phyloP scores from a whole-genome alignment of 2,888 invertebrate genomes.

The Carcina quercana region DNA sequence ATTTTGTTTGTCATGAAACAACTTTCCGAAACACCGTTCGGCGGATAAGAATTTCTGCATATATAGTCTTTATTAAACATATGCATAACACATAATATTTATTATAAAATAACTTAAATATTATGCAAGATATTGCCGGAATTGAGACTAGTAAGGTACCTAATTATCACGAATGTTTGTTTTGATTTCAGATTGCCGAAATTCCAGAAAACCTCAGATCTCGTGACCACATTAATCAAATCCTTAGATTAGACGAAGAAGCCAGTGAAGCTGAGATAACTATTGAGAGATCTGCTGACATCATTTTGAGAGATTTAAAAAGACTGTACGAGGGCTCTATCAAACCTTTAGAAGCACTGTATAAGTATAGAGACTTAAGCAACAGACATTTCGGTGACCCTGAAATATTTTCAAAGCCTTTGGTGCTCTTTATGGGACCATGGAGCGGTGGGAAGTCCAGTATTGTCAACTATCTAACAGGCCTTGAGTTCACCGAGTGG shows the following conservation, averaged over 20 bases:
- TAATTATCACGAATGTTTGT: too few relatives aligned
- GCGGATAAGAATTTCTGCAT: too few relatives aligned
- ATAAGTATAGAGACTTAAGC: constrained; percentile 93
- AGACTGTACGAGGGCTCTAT: constrained; percentile 89
- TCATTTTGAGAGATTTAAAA: constrained; percentile 88
- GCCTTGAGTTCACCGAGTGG: constrained; percentile 88
- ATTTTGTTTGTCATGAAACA: too few relatives aligned
- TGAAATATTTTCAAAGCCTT: constrained; percentile 95
- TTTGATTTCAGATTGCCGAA: constrained; percentile 77
- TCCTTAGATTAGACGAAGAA: constrained; percentile 86
- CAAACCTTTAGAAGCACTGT: constrained; percentile 91
- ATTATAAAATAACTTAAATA: background rate
- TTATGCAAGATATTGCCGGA: too few relatives aligned
- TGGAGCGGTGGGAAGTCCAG: constrained; percentile 98
- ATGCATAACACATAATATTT: too few relatives aligned
- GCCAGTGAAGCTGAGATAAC: constrained; percentile 81
- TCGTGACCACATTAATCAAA: constrained; percentile 85
- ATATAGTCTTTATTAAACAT: too few relatives aligned
- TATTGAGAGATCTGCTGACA: constrained; percentile 82
- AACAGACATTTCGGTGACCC: constrained; percentile 95
- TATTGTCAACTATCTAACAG: constrained; percentile 93
- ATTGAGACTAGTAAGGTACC: too few relatives aligned
- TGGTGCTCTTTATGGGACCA: constrained; percentile 95
- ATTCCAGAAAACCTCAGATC: constrained; percentile 86
- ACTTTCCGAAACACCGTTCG: too few relatives aligned